These are phyloP conservation scores for Rhabdornis inornatus DNA, from an alignment of 2,113 vertebrate genomes.

Conservation along the genomic window DNA sequence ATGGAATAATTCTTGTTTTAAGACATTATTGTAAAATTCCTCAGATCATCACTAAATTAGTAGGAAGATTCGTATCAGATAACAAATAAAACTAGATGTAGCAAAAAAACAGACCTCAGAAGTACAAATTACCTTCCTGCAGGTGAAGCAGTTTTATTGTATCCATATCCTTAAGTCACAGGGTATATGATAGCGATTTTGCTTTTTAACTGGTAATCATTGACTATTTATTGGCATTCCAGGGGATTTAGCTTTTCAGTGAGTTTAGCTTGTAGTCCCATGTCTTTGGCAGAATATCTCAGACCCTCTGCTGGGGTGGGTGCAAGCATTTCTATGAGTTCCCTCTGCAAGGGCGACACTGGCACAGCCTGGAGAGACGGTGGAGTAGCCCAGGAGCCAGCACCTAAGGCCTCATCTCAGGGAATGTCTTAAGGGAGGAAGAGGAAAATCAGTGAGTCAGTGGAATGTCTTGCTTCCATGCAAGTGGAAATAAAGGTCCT, in stretches of 20 bases:
- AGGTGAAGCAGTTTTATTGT: background rate
- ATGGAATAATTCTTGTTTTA: background rate
- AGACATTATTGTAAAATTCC: background rate
- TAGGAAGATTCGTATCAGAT: background rate
- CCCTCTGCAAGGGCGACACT: background rate
- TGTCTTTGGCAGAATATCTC: background rate
- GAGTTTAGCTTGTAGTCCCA: background rate
- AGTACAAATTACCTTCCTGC: background rate
- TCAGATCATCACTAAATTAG: background rate
- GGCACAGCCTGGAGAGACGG: background rate
- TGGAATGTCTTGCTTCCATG: background rate
- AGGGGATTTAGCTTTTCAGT: background rate
- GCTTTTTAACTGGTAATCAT: background rate
- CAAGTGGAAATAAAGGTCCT: background rate
- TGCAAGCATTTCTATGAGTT: background rate
- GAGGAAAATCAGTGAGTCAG: background rate
- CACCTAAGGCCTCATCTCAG: background rate
- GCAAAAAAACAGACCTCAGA: background rate
- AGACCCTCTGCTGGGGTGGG: background rate
- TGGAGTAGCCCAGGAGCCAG: background rate
- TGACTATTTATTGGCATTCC: background rate
- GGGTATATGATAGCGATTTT: accelerated
- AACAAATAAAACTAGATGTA: background rate
- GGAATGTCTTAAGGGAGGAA: background rate
- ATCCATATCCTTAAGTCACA: background rate